Percentiles rank a stretch among this genome's conserved stretches.
Evolutionary conservation across 2,797 vertebrate species (phyloP).

Genomic region (Percopsis omiscomaycus): DNA sequence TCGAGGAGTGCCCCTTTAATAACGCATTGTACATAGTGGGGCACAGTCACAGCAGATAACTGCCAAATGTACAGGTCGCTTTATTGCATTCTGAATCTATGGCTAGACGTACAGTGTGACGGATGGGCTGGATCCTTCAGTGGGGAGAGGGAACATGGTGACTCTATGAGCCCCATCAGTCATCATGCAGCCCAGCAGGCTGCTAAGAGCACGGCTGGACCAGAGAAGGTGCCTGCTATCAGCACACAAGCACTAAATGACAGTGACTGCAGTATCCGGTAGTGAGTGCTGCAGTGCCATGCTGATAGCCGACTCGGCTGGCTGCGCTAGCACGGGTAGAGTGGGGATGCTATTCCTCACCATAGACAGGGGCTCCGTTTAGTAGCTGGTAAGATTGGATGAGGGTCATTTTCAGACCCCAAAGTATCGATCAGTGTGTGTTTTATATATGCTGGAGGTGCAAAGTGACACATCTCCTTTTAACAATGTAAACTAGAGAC

Average conservation of each 20-base stretch:
- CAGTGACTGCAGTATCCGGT: constrained; percentile 30
- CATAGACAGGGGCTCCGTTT: constrained; percentile 27
- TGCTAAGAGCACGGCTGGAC: constrained; percentile 42
- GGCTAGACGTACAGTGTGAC: too few species aligned
- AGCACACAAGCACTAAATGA: constrained; percentile 53
- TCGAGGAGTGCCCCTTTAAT: too few species aligned
- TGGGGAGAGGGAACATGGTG: too few species aligned
- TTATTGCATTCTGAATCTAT: too few species aligned
- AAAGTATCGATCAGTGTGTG: constrained; percentile 20
- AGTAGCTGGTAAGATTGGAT: constrained; percentile 12
- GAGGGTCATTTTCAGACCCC: constrained; percentile 27
- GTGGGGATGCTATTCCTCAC: constrained; percentile 31
- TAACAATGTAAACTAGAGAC: too few species aligned
- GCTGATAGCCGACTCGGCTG: constrained; percentile 64
- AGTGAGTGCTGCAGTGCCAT: constrained; percentile 59
- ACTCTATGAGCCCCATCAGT: background rate
- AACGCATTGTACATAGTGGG: too few species aligned
- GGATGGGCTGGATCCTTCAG: too few species aligned
- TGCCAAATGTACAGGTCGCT: too few species aligned
- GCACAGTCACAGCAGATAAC: too few species aligned
- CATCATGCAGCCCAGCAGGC: background rate
- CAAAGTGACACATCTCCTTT: background rate
- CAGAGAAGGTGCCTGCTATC: constrained; percentile 40
- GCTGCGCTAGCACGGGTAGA: constrained; percentile 18
- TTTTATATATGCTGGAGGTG: background rate